Evolutionary conservation across 2,113 vertebrate species (phyloP).

Genomic region (Scomber scombrus): DNA sequence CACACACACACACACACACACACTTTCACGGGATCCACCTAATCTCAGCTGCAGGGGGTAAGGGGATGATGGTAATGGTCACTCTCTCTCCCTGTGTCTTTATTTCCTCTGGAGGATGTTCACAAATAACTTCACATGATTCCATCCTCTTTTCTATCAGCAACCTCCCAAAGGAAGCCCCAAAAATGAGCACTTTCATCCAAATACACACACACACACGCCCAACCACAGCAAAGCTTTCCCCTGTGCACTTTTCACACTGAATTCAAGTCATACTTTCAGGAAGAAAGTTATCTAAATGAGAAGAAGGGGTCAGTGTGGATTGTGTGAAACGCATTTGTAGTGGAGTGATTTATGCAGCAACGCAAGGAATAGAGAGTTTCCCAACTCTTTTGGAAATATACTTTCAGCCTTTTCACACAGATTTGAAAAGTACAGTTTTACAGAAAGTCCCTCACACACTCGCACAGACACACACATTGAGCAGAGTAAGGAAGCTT

Average conservation of each 20-base stretch:
- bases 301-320: neutral
- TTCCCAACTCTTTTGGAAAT: slow-evolving; percentile 55
- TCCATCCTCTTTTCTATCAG: slow-evolving; percentile 32
- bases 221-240: slow-evolving; percentile 41
- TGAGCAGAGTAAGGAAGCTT: slow-evolving; percentile 50
- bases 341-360: slow-evolving; percentile 44
- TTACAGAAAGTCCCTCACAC: slow-evolving; percentile 19
- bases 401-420: slow-evolving; percentile 56
- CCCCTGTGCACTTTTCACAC: slow-evolving; percentile 21
- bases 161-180: slow-evolving; percentile 16
- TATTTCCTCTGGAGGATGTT: slow-evolving; percentile 53
- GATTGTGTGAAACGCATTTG: slow-evolving; percentile 24
- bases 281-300: slow-evolving; percentile 20
- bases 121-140: slow-evolving; percentile 63
- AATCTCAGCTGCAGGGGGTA: slow-evolving; percentile 62
- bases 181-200: slow-evolving; percentile 42
- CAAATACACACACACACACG: neutral
- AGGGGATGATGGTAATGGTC: slow-evolving; percentile 34
- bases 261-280: slow-evolving; percentile 39
- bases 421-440: slow-evolving; percentile 49
- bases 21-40: slow-evolving; percentile 29
- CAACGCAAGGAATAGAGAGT: slow-evolving; percentile 45
- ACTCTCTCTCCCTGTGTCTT: slow-evolving; percentile 29
- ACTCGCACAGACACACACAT: slow-evolving; percentile 47
- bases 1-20: neutral